Base-by-base conservation (phyloP, 2,113 vertebrate genomes). In the Pipa parva region DNA sequence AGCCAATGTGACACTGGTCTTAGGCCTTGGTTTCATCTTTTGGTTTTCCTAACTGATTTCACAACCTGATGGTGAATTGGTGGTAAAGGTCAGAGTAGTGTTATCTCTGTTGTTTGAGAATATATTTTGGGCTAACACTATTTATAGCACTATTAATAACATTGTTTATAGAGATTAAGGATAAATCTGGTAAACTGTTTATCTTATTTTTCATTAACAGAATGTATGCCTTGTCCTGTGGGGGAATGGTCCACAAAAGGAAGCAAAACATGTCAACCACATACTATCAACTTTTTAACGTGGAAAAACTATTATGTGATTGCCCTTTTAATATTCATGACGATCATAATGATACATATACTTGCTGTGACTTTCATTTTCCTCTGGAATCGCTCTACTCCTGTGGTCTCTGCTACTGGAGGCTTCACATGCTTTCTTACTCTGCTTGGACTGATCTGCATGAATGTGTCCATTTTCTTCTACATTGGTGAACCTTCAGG, bases 401-500 rank as follows among this genome's bases (percentile, higher is more conserved):
- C 79, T 0, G 12, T 90, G 63, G 79, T 89, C 24, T 63, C 36
- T 9, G 85, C 84, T 1, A 70, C 85, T 0, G 90, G 90, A 8
- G 87, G 89, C 7, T 5, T 31, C 11, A 72, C 82, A 24, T 68
- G 74, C 57, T 78, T 74, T 42, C 36, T 87, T 59, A 71, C 75
- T 50, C 68, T 90, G 18, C 1, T 82, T 1, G 74, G 87, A 68
- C 75, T 89, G 64, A 72, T 77, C 49, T 84, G 71, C 65, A 75
- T 76, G 24, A 82, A 76, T 21, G 48, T 80, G 28, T 82, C 87
- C 46, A 69, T 85, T 13, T 24, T 85, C 59, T 72, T 90, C 51
- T 91, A 87, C 74, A 79, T 92, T 39, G 86, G 87, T 7, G 54
- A 74, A 54, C 88, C 84, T 0, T 71, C 57, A 6, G 71, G 88